Base-by-base conservation (phyloP, 2,113 vertebrate species). In the Eudyptes chrysolophus region DNA sequence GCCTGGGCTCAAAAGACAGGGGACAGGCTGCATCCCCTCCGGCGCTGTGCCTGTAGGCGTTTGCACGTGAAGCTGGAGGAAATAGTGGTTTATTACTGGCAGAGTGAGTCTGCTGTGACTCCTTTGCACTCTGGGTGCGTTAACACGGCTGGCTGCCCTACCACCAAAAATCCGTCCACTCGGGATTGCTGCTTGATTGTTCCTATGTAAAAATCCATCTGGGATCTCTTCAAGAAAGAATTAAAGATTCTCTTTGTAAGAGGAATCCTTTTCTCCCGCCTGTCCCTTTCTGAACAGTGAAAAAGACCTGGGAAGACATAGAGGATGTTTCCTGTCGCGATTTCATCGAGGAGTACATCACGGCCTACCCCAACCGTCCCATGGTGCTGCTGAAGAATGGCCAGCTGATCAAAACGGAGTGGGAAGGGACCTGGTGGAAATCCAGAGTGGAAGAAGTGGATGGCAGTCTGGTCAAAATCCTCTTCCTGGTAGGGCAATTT, bases 341-440 rank as follows among this genome's bases (percentile, higher is more conserved):
- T 95, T 99, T 99, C 95, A 99, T 99, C 2, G 99, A 99, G 96
- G 99, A 99, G 60, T 99, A 99, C 95, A 99, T 99, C 97, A 99
- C 99, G 0, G 99, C 99, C 8, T 99, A 99, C 86, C 99, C 99
- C 68, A 99, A 99, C 98, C 97, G 99, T 4, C 99, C 99, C 38
- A 99, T 99, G 99, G 99, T 99, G 25, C 98, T 99, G 64, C 98
- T 99, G 6, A 99, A 99, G 97, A 99, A 96, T 0, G 99, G 99
- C 16, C 99, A 99, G 97, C 99, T 99, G 51, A 99, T 99, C 97
- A 99, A 99, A 98, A 99, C 99, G 0, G 99, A 99, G 92, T 99
- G 99, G 99, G 99, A 99, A 71, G 99, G 99, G 13, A 99, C 99
- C 3, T 99, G 99, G 99, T 99, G 99, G 99, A 99, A 99, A 92